Base-by-base conservation (phyloP, 2,888 invertebrate species). In the Petrophora chlorosata region DNA sequence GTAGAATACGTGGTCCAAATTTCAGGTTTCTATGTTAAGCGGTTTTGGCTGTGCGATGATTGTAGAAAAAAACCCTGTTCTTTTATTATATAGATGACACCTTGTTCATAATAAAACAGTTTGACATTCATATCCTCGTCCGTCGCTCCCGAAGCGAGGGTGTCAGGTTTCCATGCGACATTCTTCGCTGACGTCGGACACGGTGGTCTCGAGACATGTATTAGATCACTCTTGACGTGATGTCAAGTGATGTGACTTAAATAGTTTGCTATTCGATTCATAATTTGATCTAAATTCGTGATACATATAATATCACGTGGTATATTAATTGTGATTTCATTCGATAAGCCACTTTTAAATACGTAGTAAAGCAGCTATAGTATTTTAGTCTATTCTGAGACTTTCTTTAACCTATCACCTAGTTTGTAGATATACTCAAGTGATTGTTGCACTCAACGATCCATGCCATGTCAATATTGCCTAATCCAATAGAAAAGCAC, bases 121-220 rank as follows among this genome's bases (percentile, higher is more conserved):
- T 65, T 63, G 63, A 67, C 59, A 73, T 71, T 66, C 67, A 69
- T 71, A 56, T 67, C 59, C 46, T 2, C 23, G 9, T 14, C 56
- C 67, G 67, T 66, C 45, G 63, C 69, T 75, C 68, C 70, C 63
- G 68, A 67, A 61, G 65, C 64, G 38, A 46, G 60, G 69, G 67
- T 79, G 73, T 80, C 75, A 60, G 56, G 73, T 82, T 76, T 75
- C 77, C 70, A 73, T 69, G 70, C 66, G 70, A 73, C 77, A 82
- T 79, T 77, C 75, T 66, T 70, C 56, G 66, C 66, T 62, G 67
- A 66, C 70, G 61, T 61, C 65, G 47, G 63, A 56, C 71, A 64
- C 55, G 76, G 76, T 82, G 82, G 81, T 81, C 71, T 63, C 49
- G 48, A 22, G 9, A 44, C 42, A 44, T 42, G 39, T 30, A 38